Evolutionary conservation across 2,797 vertebrate genomes (phyloP).

Genomic region (Echeneis naucrates): DNA sequence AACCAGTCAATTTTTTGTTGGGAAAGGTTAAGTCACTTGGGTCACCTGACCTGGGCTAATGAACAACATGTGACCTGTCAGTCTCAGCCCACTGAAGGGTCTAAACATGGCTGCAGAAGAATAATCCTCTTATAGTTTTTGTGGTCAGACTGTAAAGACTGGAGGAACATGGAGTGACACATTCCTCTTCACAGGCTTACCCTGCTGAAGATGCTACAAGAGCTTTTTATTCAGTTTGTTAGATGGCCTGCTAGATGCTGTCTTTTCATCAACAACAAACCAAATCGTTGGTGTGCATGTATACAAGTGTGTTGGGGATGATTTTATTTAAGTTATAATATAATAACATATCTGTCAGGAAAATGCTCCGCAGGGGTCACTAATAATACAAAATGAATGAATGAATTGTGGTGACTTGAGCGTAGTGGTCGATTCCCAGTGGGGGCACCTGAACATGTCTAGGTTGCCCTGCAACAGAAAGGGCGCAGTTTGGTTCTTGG

Average conservation of each 20-base stretch:
- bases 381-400: too few relatives aligned
- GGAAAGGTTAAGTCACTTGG: constrained; percentile 25
- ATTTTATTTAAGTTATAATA: too few relatives aligned
- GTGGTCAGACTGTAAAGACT: constrained; percentile 10
- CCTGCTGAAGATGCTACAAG: neutral
- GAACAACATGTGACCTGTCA: constrained; percentile 1
- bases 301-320: too few relatives aligned
- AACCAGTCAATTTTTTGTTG: neutral
- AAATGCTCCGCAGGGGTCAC: too few relatives aligned
- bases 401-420: too few relatives aligned
- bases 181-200: neutral
- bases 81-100: constrained; percentile 11
- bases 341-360: too few relatives aligned
- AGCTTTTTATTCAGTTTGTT: neutral
- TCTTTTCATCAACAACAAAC: neutral
- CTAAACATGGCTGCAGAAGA: constrained; percentile 26
- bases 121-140: constrained; percentile 61
- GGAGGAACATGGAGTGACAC: neutral
- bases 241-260: neutral
- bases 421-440: too few relatives aligned
- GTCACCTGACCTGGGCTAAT: constrained; percentile 42
- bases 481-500: too few relatives aligned
- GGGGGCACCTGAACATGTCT: too few relatives aligned
- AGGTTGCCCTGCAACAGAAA: too few relatives aligned
- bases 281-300: too few relatives aligned